Percentiles rank a stretch among this genome's conserved stretches.
Evolutionary conservation across 2,113 vertebrate species (phyloP).

Genomic region (Merops nubicus): DNA sequence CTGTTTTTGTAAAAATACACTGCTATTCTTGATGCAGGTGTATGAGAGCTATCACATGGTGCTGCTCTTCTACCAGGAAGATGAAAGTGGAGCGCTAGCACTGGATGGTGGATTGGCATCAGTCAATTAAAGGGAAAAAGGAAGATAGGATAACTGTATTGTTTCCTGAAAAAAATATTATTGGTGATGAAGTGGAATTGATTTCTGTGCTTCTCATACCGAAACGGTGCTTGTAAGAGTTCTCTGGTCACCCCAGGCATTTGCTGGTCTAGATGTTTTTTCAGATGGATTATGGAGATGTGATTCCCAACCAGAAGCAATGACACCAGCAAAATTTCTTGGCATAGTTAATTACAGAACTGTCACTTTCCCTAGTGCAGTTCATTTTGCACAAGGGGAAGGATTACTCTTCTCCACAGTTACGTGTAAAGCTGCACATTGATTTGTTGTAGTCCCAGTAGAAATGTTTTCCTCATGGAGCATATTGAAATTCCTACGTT

Average conservation of each 20-base stretch:
- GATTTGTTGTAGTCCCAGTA: not conserved
- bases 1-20: not conserved
- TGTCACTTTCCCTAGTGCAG: not conserved
- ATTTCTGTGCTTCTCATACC: not conserved
- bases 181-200: not conserved
- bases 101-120: not conserved
- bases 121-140: not conserved
- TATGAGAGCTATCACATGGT: not conserved
- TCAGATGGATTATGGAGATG: not conserved
- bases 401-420: not conserved
- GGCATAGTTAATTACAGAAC: not conserved
- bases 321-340: not conserved
- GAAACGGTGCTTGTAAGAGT: not conserved
- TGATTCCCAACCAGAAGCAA: not conserved
- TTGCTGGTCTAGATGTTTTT: not conserved
- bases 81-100: not conserved
- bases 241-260: not conserved
- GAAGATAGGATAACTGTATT: not conserved
- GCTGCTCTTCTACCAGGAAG: not conserved
- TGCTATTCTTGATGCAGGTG: not conserved
- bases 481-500: not conserved
- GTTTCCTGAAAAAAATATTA: not conserved
- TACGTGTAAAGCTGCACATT: not conserved
- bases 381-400: not conserved
- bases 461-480: not conserved